phyloP scores from a whole-genome alignment of 2,113 vertebrate species.

The Atrichornis clamosus region DNA sequence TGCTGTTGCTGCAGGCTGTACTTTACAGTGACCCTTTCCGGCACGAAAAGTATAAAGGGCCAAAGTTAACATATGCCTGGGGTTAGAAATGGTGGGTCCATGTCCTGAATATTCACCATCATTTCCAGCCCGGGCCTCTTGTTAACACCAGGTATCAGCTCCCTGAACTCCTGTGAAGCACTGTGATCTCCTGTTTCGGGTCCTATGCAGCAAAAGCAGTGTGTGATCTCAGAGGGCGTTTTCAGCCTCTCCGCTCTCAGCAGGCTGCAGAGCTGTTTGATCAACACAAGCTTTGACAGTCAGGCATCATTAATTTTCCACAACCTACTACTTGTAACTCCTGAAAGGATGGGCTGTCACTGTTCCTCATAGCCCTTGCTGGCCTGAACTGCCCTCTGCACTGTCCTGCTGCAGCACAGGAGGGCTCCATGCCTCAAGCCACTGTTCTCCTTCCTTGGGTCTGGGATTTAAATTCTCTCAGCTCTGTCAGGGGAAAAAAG shows the following conservation, averaged over 20 bases:
- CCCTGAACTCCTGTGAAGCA: not conserved
- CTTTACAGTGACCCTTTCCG: not conserved
- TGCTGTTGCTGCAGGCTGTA: not conserved
- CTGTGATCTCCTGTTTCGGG: not conserved
- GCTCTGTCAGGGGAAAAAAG: not conserved
- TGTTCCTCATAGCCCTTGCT: not conserved
- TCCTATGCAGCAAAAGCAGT: not conserved
- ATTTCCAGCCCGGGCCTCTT: not conserved
- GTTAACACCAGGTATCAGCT: not conserved
- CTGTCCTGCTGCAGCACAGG: not conserved
- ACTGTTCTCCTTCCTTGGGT: not conserved
- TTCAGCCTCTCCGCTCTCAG: not conserved
- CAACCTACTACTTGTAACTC: not conserved
- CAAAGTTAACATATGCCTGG: not conserved
- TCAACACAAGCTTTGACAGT: not conserved
- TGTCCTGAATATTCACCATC: not conserved
- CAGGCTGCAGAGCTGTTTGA: not conserved
- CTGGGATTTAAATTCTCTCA: not conserved
- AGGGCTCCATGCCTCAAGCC: accelerated
- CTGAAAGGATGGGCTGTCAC: not conserved
- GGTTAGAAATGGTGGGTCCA: not conserved
- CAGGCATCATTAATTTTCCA: not conserved
- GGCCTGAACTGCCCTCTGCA: not conserved
- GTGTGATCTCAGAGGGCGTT: not conserved
- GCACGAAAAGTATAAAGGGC: not conserved